These are phyloP conservation scores for Acanthosepion lycidas DNA, from an alignment of 2,888 invertebrate species.

Conservation along the genomic window DNA sequence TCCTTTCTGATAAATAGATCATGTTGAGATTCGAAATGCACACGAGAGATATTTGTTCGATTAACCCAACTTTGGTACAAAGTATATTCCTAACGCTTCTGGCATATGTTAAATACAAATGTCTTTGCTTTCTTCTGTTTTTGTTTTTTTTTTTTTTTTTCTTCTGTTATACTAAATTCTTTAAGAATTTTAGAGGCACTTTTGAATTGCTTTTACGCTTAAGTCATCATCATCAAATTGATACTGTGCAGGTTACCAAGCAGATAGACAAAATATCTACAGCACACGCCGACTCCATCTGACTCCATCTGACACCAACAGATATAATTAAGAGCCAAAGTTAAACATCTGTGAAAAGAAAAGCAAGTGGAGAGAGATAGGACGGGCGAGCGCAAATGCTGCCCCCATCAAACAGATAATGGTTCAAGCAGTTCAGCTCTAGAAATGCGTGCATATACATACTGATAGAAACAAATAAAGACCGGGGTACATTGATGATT, in stretches of 20 bases:
- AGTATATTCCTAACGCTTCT: background rate
- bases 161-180: background rate
- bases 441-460: background rate
- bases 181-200: background rate
- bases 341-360: background rate
- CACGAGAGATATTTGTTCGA: no score
- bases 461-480: background rate
- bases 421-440: background rate
- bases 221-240: background rate
- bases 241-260: background rate
- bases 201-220: background rate
- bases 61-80: background rate
- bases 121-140: background rate
- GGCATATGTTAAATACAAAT: background rate
- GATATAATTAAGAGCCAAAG: background rate
- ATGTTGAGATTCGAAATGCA: no score
- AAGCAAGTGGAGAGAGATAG: background rate
- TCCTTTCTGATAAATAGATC: no score
- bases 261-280: background rate
- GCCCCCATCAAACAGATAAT: background rate
- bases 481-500: background rate
- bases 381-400: background rate
- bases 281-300: background rate
- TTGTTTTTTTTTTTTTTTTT: rapidly evolving
- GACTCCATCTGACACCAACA: background rate